Base-by-base conservation (phyloP, 2,797 vertebrate genomes). In the Hephaestus fuliginosus region DNA sequence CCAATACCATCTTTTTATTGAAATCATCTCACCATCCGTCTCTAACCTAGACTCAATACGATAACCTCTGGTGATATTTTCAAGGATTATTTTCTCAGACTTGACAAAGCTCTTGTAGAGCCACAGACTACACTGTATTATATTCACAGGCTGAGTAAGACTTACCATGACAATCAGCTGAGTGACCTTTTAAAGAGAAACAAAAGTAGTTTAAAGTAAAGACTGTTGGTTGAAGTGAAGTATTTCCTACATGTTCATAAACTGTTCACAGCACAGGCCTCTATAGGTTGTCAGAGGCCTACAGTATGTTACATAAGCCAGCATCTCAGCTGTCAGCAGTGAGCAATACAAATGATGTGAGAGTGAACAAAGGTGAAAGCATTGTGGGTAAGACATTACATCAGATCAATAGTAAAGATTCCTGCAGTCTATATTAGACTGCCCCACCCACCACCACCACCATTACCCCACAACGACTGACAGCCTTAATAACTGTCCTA, bases 401-500 rank as follows among this genome's bases (percentile, higher is more conserved):
- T 84, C 65, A 75, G 84, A 92, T 90, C 86, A 86, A 92, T 89
- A 76, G 70, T 72, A 76, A 71, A 88, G 75, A 89, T 90, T 78
- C 53, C 20, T 58, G 20, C 60, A 49, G 69, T 86, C 70, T 58
- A 80, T 84, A 85, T 90, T 25, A 85, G 67, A 66, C 30, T 11
- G 52, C 49, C 25, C 75, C 53, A 2, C 48, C 81, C 74, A 57
- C 61, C 76, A 70, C 68, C 81, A 66, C 66, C 69, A 70, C 41
- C 72, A 30, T 58, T 78, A 74, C 30, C 69, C 57, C 56, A 28
- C 77, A 79, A 88, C 70, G 63, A 87, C 85, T 87, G 91, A 86
- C 91, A 90, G 80, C 84, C 80, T 76, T 89, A 90, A 92, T 94
- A 92, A 91, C 90, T 69, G 80, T 82, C 84, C 83, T 93, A 90